A percentile compares a stretch with the other conserved stretches of the same genome.
Evolutionary conservation across 2,113 vertebrate species (phyloP).

Genomic region (Bucco capensis): DNA sequence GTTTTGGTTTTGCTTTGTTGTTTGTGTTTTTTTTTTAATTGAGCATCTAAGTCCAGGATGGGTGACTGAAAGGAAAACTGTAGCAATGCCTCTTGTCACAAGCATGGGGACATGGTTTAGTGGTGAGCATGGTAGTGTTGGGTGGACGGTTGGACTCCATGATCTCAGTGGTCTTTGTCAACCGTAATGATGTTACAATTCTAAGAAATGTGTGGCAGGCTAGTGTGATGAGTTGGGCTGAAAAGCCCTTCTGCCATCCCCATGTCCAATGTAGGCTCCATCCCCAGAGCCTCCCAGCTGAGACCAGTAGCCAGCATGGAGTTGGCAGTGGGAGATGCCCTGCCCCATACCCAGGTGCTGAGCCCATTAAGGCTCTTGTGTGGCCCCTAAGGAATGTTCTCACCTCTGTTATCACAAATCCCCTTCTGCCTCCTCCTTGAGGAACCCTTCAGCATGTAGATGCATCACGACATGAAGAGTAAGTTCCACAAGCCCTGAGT

Average conservation of each 20-base stretch:
- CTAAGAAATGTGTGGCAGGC: not conserved
- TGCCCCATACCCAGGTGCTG: not conserved
- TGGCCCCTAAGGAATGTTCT: not conserved
- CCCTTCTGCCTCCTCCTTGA: not conserved
- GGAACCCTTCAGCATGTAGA: not conserved
- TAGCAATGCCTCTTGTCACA: not conserved
- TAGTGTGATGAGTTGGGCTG: not conserved
- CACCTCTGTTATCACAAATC: not conserved
- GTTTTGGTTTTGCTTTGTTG: too few species aligned
- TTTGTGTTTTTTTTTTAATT: not conserved
- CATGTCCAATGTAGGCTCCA: fast-evolving
- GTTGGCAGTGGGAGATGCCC: not conserved
- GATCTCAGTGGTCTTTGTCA: too few species aligned
- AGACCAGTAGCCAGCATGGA: fast-evolving
- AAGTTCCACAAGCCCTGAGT: not conserved
- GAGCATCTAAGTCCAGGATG: not conserved
- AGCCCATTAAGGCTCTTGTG: fast-evolving
- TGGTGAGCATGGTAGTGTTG: too few species aligned
- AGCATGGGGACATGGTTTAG: not conserved
- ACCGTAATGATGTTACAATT: too few species aligned
- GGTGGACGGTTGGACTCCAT: too few species aligned
- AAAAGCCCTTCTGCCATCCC: not conserved
- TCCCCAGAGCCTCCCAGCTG: not conserved
- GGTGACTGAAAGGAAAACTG: not conserved
- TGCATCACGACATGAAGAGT: fast-evolving